Percentiles rank a stretch among this genome's conserved stretches.
These are phyloP conservation scores for Chaetodon trifascialis DNA, from an alignment of 2,113 vertebrate species.

Conservation along the genomic window DNA sequence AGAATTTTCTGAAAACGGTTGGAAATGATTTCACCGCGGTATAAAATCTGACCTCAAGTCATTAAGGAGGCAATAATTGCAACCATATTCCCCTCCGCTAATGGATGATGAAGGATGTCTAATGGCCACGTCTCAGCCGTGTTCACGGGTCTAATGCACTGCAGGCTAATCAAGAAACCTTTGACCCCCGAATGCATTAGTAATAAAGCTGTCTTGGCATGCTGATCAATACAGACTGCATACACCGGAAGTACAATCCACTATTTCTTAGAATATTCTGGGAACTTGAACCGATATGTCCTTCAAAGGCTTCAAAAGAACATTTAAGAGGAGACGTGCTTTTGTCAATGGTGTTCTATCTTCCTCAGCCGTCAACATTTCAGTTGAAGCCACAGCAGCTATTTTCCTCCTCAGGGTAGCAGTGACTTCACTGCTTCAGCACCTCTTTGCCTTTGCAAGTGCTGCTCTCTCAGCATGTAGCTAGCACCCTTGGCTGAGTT, in stretches of 20 bases:
- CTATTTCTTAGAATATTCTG: neutral
- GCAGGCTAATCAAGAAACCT: constrained; percentile 51
- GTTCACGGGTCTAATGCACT: constrained; percentile 57
- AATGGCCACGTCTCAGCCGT: constrained; percentile 48
- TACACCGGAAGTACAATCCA: neutral
- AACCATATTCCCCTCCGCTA: constrained; percentile 24
- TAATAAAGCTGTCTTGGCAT: constrained; percentile 42
- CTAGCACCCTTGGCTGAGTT: constrained; percentile 49
- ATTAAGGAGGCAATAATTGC: constrained; percentile 37
- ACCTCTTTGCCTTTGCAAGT: constrained; percentile 28
- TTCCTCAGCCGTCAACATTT: constrained; percentile 31
- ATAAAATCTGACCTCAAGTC: constrained; percentile 19
- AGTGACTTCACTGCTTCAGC: constrained; percentile 35
- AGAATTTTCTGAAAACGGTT: neutral
- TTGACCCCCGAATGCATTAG: constrained; percentile 52
- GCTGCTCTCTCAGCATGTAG: constrained; percentile 50
- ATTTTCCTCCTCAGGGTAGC: constrained; percentile 17
- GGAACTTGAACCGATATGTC: neutral
- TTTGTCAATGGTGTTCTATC: constrained; percentile 12
- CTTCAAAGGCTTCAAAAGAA: constrained; percentile 15
- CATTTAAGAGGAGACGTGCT: neutral
- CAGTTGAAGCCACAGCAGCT: constrained; percentile 26
- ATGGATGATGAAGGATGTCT: constrained; percentile 54
- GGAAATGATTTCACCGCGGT: neutral
- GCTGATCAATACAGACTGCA: constrained; percentile 58